phyloP scores from a whole-genome alignment of 2,888 invertebrate genomes.

The Patella caerulea region DNA sequence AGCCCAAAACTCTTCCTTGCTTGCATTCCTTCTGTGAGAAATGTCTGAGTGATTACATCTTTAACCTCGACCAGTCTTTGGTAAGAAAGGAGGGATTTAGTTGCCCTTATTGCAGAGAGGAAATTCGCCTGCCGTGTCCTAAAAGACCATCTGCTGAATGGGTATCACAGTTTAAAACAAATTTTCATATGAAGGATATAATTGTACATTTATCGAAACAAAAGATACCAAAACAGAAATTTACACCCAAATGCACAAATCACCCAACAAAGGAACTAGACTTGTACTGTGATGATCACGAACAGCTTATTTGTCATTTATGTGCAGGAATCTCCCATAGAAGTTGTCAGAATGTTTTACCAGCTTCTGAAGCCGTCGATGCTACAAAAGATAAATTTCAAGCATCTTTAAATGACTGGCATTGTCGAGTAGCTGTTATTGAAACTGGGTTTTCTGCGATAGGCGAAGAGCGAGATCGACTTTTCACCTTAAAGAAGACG shows the following conservation, averaged over 20 bases:
- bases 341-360: constrained; percentile 29
- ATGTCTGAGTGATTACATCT: constrained; percentile 24
- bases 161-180: constrained; percentile 31
- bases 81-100: constrained; percentile 25
- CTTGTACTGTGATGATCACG: constrained; percentile 33
- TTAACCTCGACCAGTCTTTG: not conserved
- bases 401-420: too few species aligned
- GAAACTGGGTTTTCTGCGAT: too few species aligned
- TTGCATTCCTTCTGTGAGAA: constrained; percentile 32
- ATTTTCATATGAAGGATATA: constrained; percentile 35
- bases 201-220: not conserved
- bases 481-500: too few species aligned
- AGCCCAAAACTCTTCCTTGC: constrained; percentile 32
- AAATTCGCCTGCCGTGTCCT: constrained; percentile 21
- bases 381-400: constrained; percentile 21
- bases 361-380: constrained; percentile 27
- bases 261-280: constrained; percentile 23
- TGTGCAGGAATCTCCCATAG: constrained; percentile 38
- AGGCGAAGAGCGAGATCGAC: too few species aligned
- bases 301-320: constrained; percentile 31
- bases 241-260: too few species aligned
- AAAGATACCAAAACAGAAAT: too few species aligned
- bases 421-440: too few species aligned
- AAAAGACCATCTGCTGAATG: constrained; percentile 26
- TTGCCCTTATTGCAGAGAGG: constrained; percentile 35